Base-by-base conservation (phyloP, 2,797 vertebrate genomes). In the Pogoniulus pusillus region DNA sequence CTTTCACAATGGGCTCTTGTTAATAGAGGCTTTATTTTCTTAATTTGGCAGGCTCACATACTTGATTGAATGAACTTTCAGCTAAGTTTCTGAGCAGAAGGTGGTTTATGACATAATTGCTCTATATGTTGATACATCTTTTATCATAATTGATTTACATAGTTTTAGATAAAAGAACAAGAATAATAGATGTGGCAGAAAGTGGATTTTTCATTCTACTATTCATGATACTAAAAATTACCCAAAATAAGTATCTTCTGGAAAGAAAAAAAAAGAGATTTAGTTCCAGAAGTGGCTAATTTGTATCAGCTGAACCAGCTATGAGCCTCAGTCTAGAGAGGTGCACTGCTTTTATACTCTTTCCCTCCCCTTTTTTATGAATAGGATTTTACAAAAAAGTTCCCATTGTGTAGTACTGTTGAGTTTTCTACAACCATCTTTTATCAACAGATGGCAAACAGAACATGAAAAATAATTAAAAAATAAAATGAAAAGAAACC, bases 401-500 rank as follows among this genome's bases (percentile, higher is more conserved):
- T 97, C 91, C 96, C 91, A 97, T 97, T 97, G 97, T 98, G 95
- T 96, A 92, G 96, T 95, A 85, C 97, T 96, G 94, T 97, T 97
- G 97, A 96, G 93, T 96, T 96, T 96, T 96, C 95, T 96, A 96
- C 97, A 96, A 94, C 96, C 96, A 93, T 95, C 96, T 96, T 97
- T 97, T 97, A 98, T 98, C 97, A 97, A 97, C 97, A 98, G 97
- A 98, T 97, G 97, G 97, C 97, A 98, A 97, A 96, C 96, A 91
- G 96, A 97, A 97, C 97, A 97, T 97, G 97, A 97, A 97, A 97
- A 97, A 98, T 97, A 97, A 97, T 97, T 97, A 97, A 97, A 98
- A 98, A 97, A 97, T 97, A 97, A 97, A 98, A 97, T 97, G 97
- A 98, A 98, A 97, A 98, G 97, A 97, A 98, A 97, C 96, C 95